Percentiles rank a stretch among this genome's conserved stretches.
These are phyloP conservation scores for Netta rufina DNA, from an alignment of 2,797 vertebrate genomes.

Conservation along the genomic window DNA sequence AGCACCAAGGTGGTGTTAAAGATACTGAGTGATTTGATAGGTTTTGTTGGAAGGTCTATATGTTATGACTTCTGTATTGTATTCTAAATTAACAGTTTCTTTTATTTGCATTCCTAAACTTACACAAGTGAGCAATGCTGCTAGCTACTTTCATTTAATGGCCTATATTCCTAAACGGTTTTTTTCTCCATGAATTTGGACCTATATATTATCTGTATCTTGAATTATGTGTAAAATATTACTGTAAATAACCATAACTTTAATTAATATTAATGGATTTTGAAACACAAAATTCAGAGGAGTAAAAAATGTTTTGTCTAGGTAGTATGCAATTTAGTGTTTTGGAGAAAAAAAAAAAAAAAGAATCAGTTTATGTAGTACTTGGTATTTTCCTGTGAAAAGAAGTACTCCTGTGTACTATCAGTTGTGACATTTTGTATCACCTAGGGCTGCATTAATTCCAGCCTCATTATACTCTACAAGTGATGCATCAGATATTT, in stretches of 20 bases:
- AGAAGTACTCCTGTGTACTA: not conserved
- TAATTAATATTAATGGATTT: not conserved
- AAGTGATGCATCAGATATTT: not conserved
- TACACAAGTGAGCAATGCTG: not conserved
- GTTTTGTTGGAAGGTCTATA: not conserved
- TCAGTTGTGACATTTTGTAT: not conserved
- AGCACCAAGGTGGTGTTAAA: not conserved
- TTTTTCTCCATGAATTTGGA: not conserved
- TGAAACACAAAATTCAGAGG: not conserved
- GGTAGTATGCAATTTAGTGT: not conserved
- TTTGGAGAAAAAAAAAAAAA: not conserved
- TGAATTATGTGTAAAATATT: not conserved
- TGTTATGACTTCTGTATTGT: not conserved
- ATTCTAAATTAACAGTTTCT: not conserved
- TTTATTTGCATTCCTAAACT: not conserved
- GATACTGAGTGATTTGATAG: not conserved
- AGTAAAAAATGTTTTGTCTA: not conserved
- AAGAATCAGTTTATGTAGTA: not conserved
- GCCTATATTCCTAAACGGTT: fast-evolving
- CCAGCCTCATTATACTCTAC: not conserved
- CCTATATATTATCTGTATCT: not conserved
- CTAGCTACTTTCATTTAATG: not conserved
- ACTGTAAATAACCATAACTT: not conserved
- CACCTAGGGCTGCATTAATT: not conserved
- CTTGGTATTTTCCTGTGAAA: not conserved